A percentile compares a stretch with the other conserved stretches of the same genome.
phyloP scores from a whole-genome alignment of 2,113 vertebrate genomes.

The Esox niger region DNA sequence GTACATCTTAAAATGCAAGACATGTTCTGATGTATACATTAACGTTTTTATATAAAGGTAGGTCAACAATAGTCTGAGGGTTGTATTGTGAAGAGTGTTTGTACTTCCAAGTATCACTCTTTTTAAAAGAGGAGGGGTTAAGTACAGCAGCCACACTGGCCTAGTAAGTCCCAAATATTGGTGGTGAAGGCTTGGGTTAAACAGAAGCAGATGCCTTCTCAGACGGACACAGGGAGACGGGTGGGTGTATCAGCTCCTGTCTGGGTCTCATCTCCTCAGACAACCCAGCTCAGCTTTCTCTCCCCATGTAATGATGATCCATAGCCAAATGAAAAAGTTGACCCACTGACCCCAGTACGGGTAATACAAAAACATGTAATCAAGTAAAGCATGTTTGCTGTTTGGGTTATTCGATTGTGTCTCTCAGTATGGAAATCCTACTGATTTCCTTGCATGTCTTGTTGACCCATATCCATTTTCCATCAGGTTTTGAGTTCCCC shows the following conservation, averaged over 20 bases:
- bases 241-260: constrained; percentile 31
- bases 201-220: constrained; percentile 62
- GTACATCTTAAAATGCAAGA: too few relatives aligned
- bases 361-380: constrained; percentile 58
- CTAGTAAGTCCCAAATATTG: constrained; percentile 21
- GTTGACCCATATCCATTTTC: constrained; percentile 46
- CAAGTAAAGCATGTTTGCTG: constrained; percentile 34
- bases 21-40: too few relatives aligned
- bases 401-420: constrained; percentile 59
- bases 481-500: constrained; percentile 22
- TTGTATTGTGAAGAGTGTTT: constrained; percentile 17
- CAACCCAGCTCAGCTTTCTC: constrained; percentile 32
- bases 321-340: constrained; percentile 52
- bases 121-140: constrained; percentile 29
- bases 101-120: constrained; percentile 3
- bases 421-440: constrained; percentile 35
- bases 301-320: constrained; percentile 45
- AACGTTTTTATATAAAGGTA: too few relatives aligned
- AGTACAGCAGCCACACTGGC: constrained; percentile 46
- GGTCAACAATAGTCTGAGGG: constrained; percentile 5
- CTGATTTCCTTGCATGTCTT: constrained; percentile 27
- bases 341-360: constrained; percentile 42
- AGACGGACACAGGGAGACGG: constrained; percentile 28
- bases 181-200: constrained; percentile 54
- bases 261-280: constrained; percentile 18